Base-by-base conservation (phyloP, 1,140 invertebrate species). In the Ceratoteleas bidentatus region DNA sequence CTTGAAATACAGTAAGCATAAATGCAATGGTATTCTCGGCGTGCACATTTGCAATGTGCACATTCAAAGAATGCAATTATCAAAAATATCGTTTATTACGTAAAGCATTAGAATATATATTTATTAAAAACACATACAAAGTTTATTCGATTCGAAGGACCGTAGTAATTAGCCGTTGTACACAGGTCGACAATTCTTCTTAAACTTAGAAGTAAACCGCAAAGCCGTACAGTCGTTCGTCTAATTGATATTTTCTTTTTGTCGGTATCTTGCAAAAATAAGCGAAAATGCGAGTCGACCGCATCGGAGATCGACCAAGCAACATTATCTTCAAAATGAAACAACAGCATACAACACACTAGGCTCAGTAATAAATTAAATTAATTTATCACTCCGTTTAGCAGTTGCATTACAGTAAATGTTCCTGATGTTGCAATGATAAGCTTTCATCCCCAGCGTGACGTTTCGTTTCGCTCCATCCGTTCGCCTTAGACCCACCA, bases 61-160 rank as follows among this genome's bases (percentile, higher is more conserved):
- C 38, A 40, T 40, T 40, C 8, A 40, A 40, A 40, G 8, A 10
- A 40, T 8, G 11, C 43, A 45, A 16, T 50, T 73, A 61, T 76
- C 14, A 79, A 72, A 70, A 72, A 70, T 68, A 79, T 72, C 0
- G 69, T 74, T 74, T 73, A 73, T 80, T 80, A 74, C 53, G 32
- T 68, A 80, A 80, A 80, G 69, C 69, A 65, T 80, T 80, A 73
- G 57, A 70, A 64, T 77, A 68, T 80, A 54, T 56, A 81, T 79
- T 79, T 79, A 73, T 81, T 81, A 81, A 69, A 74, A 81, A 81
- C 69, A 74, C 70, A 74, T 81, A 74, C 70, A 81, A 79, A 72
- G 61, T 79, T 68, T 60, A 78, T 68, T 70, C 54, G 50, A 61
- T 65, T 62, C 50, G 53, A 73, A 73, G 40, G n/a, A 53, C 65